Base-by-base conservation (phyloP, 1,140 invertebrate genomes). In the Tetraneura akinire region DNA sequence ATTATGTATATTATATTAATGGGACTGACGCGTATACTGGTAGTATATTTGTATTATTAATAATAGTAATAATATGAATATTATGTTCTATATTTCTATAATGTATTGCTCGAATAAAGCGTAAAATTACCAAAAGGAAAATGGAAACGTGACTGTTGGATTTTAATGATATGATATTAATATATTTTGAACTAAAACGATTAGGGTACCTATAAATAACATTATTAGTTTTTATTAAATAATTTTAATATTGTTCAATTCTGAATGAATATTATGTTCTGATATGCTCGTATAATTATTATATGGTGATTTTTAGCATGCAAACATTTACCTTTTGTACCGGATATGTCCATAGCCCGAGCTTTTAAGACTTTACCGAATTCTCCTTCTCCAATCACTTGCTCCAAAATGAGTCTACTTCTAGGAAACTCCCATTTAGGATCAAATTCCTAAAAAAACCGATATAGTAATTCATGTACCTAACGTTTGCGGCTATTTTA, bases 331-430 rank as follows among this genome's bases (percentile, higher is more conserved):
- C 64, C 64, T 71, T 57, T 60, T 29, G 4, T 51, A 21, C n/a
- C 45, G 51, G 73, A 10, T 45, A 66, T 55, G 45, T 73, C 64
- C 14, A 80, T 87, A 1, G 92, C 92, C 83, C 96, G 94, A 18
- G 94, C 94, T 74, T 94, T 94, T 84, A 93, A 95, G 6, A 96
- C 94, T 0, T 91, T 94, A 29, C 94, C 95, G 85, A 96, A 96
- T 1, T 94, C 93, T n/a, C 95, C 94, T 84, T 95, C 92, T 1
- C 95, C 94, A 0, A 96, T 86, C 84, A 92, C 92, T 23, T 95
- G 87, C 86, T 96, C 96, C n/a, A 96, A 91, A n/a, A 96, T 92
- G 3, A 97, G 91, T 66, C 90, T 88, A 81, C 96, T 92, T 55
- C 93, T 87, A 0, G 92, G 89, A 45, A 96, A 89, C 86, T 97